Evolutionary conservation across 2,888 invertebrate species (phyloP), one percentile per base, ranked within the genome.

Genomic region (Pyrrhia umbra): DNA sequence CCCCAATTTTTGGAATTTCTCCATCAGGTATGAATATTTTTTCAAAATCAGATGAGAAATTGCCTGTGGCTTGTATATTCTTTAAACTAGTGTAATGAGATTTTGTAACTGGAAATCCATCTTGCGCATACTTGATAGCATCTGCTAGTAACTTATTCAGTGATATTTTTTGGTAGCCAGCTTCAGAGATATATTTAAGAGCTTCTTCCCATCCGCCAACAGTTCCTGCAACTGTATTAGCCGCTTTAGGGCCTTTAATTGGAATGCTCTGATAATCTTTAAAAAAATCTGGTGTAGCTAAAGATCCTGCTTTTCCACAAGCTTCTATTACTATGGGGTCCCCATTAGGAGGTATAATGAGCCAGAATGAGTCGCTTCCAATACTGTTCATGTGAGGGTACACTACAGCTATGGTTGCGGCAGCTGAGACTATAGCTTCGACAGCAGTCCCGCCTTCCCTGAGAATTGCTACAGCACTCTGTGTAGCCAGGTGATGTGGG

Each of bases 341-440:
- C 10, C 85, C 91, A 13, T 86, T 72, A 9, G 94, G 94, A 16
- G 94, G 93, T 8, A 93, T 51, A 13, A 94, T 94, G 0, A 94
- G 86, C 94, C 94, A 94, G 71, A 92, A 92, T 0, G 91, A 86
- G 63, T 94, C 94, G 1, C 94, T 94, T 1, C 94, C 94, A 25
- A 94, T 92, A 54, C 90, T 81, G 67, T 92, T 94, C 93, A 92
- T 92, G 50, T 94, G 92, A 20, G 94, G 94, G 51, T 92, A 93
- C 0, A 93, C 91, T 2, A 94, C 93, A 1, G 93, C 82, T 37
- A 93, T 81, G 0, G 93, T 94, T 1, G 94, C 94, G 10, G 94
- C 94, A 6, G 94, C 94, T 18, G 93, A 87, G 0, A 94, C 89
- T 69, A 88, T 90, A 1, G 94, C 94, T 79, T 94, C 94, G 55